These are phyloP conservation scores for Stictocephala bisonia DNA, from an alignment of 2,888 invertebrate genomes.

Conservation along the genomic window DNA sequence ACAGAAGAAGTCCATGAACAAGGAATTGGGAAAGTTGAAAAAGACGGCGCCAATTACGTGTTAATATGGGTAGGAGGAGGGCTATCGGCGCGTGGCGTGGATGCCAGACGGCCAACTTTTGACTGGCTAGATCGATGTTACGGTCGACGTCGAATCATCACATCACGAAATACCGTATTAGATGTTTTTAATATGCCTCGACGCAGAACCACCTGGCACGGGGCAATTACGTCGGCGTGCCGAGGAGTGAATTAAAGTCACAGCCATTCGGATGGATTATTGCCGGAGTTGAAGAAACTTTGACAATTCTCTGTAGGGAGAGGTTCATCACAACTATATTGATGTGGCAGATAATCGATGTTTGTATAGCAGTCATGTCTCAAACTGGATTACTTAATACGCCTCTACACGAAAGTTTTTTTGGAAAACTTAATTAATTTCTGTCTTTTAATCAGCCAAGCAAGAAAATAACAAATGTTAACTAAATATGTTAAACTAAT, in stretches of 20 bases:
- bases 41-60: background rate
- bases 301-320: conserved; percentile 27
- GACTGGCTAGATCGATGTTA: conserved; percentile 7
- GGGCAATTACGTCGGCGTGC: background rate
- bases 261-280: conserved; percentile 44
- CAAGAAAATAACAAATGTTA: no score
- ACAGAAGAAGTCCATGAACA: background rate
- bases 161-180: conserved; percentile 32
- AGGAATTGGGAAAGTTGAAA: background rate
- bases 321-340: conserved; percentile 17
- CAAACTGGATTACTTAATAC: no score
- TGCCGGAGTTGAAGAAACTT: conserved; percentile 39
- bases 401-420: no score
- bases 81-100: background rate
- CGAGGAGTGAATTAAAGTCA: conserved; percentile 42
- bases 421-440: no score
- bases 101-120: background rate
- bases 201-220: conserved; percentile 33
- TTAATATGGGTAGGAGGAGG: background rate
- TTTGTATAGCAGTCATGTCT: no score
- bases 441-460: no score
- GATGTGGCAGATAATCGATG: no score
- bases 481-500: no score
- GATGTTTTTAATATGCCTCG: conserved; percentile 32
- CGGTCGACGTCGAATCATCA: conserved; percentile 14